Evolutionary conservation across 1,140 invertebrate genomes (phyloP).

Genomic region (Pseudomyrmex cubaensis): DNA sequence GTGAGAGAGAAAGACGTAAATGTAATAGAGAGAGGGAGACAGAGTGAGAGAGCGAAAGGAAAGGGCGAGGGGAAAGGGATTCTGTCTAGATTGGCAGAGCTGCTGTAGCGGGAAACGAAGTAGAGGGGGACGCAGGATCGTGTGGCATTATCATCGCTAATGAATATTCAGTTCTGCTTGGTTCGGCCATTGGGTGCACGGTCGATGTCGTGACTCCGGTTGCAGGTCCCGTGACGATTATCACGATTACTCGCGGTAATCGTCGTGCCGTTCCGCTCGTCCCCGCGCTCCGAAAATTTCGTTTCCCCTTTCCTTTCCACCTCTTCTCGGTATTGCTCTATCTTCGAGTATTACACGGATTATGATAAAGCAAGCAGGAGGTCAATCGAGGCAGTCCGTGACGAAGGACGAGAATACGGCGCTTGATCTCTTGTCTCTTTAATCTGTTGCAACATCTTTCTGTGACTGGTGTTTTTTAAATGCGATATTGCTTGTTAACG

Average conservation of each 20-base stretch:
- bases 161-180: constrained; percentile 82
- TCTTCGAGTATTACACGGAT: constrained; percentile 12
- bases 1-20: neutral
- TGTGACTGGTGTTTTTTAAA: neutral
- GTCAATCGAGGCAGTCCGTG: neutral
- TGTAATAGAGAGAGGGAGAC: neutral
- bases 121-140: constrained; percentile 58
- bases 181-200: constrained; percentile 74
- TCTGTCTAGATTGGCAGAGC: constrained; percentile 35
- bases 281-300: constrained; percentile 11
- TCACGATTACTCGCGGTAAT: constrained; percentile 72
- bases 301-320: too few species aligned
- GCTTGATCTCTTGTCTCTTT: neutral
- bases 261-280: constrained; percentile 43
- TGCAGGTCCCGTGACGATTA: constrained; percentile 72
- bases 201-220: constrained; percentile 74
- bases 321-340: constrained; percentile 5
- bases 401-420: neutral
- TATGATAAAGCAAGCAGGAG: constrained; percentile 23
- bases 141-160: constrained; percentile 82
- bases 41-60: neutral
- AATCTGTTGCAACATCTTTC: neutral
- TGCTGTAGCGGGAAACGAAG: constrained; percentile 18
- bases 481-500: neutral
- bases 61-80: neutral